A percentile compares a stretch with the other conserved stretches of the same genome.
Evolutionary conservation across 2,888 invertebrate genomes (phyloP).

Genomic region (Meteorus cinctellus): DNA sequence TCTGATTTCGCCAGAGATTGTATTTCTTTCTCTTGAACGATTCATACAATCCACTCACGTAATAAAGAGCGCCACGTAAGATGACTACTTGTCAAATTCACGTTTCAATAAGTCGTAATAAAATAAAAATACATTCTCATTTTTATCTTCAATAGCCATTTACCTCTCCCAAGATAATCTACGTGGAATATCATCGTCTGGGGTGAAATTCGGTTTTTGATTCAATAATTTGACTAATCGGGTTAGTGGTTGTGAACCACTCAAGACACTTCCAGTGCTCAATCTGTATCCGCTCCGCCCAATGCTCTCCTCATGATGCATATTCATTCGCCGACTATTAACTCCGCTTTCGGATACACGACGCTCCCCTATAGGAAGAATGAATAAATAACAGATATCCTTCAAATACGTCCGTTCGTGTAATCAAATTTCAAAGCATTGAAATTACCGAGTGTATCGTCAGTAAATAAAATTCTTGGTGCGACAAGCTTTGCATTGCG

Average conservation of each 20-base stretch:
- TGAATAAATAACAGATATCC: conserved; percentile 28
- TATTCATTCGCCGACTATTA: conserved; percentile 35
- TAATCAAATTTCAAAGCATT: neutral
- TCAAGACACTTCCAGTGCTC: conserved; percentile 66
- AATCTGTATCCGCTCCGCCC: conserved; percentile 59
- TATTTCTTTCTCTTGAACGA: too few relatives aligned
- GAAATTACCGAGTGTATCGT: conserved; percentile 67
- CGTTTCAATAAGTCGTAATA: neutral
- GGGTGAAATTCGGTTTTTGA: conserved; percentile 73
- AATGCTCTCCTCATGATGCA: conserved; percentile 1
- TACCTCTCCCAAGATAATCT: conserved; percentile 78
- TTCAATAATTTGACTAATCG: conserved; percentile 76
- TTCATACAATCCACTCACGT: too few relatives aligned
- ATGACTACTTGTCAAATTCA: too few relatives aligned
- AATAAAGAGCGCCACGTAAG: too few relatives aligned
- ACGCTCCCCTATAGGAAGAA: conserved; percentile 57
- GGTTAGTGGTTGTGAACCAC: conserved; percentile 73
- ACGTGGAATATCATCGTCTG: conserved; percentile 74
- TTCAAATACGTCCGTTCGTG: neutral
- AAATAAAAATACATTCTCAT: neutral
- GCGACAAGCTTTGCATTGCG: conserved; percentile 60
- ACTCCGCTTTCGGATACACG: conserved; percentile 67
- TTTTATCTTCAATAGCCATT: conserved; percentile 46
- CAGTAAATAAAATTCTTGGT: conserved; percentile 72
- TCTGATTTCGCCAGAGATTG: too few relatives aligned